Evolutionary conservation across 2,888 invertebrate species (phyloP), one percentile per base, ranked within the genome.

Genomic region (Lepidonotus clava): DNA sequence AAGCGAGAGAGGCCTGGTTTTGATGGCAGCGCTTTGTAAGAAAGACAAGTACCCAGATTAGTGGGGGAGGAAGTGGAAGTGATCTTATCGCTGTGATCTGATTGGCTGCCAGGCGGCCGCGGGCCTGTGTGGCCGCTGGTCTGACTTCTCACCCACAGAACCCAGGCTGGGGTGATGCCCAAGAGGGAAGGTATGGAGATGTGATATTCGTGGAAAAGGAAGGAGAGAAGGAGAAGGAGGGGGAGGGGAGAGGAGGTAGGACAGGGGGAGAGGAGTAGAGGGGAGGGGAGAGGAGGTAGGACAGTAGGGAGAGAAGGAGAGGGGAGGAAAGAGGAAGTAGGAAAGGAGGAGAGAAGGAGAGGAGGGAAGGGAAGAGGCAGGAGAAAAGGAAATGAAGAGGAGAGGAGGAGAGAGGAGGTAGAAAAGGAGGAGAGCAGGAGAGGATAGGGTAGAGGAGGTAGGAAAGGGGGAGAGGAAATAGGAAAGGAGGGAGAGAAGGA

Each of bases 31-130:
- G 80, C 80, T 80, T 80, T 80, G 80, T 80, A 80, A 51, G 80
- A 28, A 51, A 34, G 76, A 76, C 76, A 76, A 80, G 80, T 51
- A 28, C 80, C 46, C 32, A 46, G 80, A 80, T 80, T 80, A 80
- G 46, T 80, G 80, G 24, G 28, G 21, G 51, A 80, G 80, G 80
- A 80, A 80, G 80, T 46, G 80, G 80, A 80, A 80, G 80, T 80
- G 80, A 80, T 80, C 41, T 21, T 80, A 80, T 80, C 80, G 80
- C 80, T 32, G 28, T 77, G 80, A 80, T 80, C 46, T 41, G 80
- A 80, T 80, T 46, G 80, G 46, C 46, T 80, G 80, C 1, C 36
- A 34, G 71, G 36, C 34, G 36, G 56, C 5, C 14, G 14, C 56
- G 56, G 56, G 56, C n/a, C n/a, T n/a, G n/a, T n/a, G n/a, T n/a